These are phyloP conservation scores for Aphaenogaster floridana DNA, from an alignment of 1,140 invertebrate species.

Conservation along the genomic window DNA sequence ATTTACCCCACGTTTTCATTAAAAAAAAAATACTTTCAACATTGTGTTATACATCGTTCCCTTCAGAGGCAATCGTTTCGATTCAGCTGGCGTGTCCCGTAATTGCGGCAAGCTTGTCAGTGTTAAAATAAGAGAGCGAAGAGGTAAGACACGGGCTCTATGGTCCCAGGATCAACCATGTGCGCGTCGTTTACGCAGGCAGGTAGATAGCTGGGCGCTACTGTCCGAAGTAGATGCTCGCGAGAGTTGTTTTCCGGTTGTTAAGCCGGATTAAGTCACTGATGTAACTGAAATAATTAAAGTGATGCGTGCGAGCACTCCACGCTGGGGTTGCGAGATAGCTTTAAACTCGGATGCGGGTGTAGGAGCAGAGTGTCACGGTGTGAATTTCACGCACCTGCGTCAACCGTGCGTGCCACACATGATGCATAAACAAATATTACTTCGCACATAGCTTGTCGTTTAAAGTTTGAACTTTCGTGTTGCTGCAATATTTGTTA, in stretches of 20 bases:
- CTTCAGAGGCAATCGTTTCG: not conserved
- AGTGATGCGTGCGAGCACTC: conserved; percentile 68
- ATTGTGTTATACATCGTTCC: not conserved
- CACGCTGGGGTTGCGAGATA: conserved; percentile 44
- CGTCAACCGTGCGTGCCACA: not conserved
- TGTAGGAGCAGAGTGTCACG: conserved; percentile 11
- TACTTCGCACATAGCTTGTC: not conserved
- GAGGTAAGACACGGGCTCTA: conserved; percentile 21
- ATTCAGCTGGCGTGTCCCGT: not conserved
- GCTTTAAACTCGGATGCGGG: conserved; percentile 60
- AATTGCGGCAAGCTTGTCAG: not conserved
- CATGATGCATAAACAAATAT: not conserved
- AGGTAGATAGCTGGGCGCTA: not conserved
- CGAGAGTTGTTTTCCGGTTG: conserved; percentile 69
- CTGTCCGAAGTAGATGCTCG: conserved; percentile 64
- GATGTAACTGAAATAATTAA: conserved; percentile 76
- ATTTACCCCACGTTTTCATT: no score
- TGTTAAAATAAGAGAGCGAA: conserved; percentile 47
- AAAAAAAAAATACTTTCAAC: not conserved
- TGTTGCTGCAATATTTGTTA: not conserved
- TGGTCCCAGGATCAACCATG: conserved; percentile 35
- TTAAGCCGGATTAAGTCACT: conserved; percentile 69
- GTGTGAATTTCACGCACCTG: not conserved
- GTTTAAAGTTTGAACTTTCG: not conserved
- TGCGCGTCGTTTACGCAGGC: not conserved